Conservation (phyloP, 2,797 vertebrate genomes). For the Balearica regulorum region DNA sequence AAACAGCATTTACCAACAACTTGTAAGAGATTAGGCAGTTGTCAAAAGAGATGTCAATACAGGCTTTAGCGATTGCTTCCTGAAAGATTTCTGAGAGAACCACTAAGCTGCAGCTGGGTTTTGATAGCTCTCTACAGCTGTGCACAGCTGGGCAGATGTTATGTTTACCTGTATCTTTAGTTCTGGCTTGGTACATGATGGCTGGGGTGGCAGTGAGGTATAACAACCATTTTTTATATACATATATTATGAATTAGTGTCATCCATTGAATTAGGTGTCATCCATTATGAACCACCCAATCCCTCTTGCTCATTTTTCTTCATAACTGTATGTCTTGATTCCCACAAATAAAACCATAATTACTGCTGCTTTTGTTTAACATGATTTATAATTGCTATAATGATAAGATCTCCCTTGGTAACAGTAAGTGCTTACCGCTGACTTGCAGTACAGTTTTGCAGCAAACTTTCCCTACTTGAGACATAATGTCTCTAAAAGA, state of each 20-base stretch:
- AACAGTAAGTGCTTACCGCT: not conserved
- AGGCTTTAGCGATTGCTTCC: not conserved
- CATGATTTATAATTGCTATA: constrained; percentile 2
- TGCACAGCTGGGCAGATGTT: not conserved
- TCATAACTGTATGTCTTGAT: not conserved
- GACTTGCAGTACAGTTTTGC: not conserved
- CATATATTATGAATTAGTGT: not conserved
- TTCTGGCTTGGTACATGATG: not conserved
- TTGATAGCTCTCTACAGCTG: not conserved
- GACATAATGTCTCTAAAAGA: not conserved
- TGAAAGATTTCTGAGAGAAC: constrained; percentile 1
- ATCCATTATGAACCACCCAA: not conserved
- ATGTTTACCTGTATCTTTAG: not conserved
- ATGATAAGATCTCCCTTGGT: not conserved
- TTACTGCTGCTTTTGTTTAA: constrained; percentile 11
- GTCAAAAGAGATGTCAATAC: constrained; percentile 19
- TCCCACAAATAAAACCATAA: constrained; percentile 24
- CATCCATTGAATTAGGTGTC: not conserved
- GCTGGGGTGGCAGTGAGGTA: not conserved
- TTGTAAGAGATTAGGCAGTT: constrained; percentile 11
- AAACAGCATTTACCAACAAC: constrained; percentile 16
- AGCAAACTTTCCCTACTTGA: not conserved
- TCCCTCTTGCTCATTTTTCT: constrained; percentile 6
- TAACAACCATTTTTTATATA: not conserved
- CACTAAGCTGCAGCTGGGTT: not conserved